Conservation (phyloP, 2,113 vertebrate species). For the Xiphophorus hellerii region DNA sequence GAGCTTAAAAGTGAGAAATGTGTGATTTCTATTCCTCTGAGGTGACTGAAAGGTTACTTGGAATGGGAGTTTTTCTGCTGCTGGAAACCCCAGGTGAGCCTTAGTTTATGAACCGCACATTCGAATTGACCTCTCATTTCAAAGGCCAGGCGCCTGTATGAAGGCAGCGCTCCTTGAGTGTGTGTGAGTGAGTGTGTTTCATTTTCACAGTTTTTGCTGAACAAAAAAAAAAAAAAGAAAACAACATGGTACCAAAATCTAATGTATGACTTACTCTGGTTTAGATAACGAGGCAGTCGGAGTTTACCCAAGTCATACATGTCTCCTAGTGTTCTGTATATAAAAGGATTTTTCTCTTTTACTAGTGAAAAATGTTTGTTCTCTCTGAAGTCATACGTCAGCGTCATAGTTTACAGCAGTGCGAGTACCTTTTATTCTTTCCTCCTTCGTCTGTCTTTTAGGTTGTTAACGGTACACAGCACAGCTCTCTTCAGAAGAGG, state of each 20-base stretch:
- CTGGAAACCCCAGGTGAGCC: constrained; percentile 35
- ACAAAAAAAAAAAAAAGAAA: constrained; percentile 14
- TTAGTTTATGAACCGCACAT: constrained; percentile 26
- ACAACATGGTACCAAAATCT: constrained; percentile 42
- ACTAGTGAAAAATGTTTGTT: constrained; percentile 51
- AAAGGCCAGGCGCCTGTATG: constrained; percentile 33
- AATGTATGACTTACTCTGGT: constrained; percentile 32
- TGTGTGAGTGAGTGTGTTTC: constrained; percentile 18
- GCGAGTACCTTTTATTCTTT: constrained; percentile 53
- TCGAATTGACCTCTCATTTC: constrained; percentile 34
- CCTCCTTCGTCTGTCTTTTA: constrained; percentile 50
- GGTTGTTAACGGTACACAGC: constrained; percentile 60
- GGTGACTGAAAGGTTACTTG: constrained; percentile 42
- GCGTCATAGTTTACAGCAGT: constrained; percentile 56
- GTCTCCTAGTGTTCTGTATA: constrained; percentile 68
- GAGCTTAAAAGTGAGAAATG: constrained; percentile 17
- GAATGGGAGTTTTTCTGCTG: constrained; percentile 31
- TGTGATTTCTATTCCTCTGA: constrained; percentile 36
- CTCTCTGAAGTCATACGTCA: constrained; percentile 51
- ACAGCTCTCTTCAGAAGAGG: constrained; percentile 57
- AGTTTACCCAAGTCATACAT: constrained; percentile 64
- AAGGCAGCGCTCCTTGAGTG: constrained; percentile 42
- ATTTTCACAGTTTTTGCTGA: constrained; percentile 36
- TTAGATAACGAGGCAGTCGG: constrained; percentile 27
- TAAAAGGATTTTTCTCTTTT: constrained; percentile 56